Conservation (phyloP, 2,888 invertebrate genomes). For the Tiliacea aurago region DNA sequence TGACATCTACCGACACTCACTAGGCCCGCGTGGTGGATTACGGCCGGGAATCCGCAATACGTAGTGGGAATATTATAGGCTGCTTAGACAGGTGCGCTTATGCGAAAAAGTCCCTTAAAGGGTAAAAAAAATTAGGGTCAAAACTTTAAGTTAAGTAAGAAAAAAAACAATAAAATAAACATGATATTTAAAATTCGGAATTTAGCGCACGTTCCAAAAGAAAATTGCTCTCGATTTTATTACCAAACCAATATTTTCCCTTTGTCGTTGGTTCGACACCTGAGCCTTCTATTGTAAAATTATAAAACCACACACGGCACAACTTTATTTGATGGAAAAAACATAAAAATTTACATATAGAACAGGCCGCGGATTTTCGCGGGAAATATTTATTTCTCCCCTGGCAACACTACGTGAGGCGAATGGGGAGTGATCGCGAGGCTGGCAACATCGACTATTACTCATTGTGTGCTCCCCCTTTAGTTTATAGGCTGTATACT, state of each 20-base stretch:
- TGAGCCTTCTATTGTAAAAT: conserved; percentile 79
- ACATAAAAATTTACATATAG: conserved; percentile 88
- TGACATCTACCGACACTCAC: no score
- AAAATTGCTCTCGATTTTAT: conserved; percentile 18
- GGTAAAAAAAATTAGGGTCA: accelerated
- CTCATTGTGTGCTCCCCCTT: conserved; percentile 74
- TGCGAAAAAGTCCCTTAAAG: not conserved
- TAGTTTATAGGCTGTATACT: conserved; percentile 67
- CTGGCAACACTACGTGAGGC: conserved; percentile 85
- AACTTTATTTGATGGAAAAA: conserved; percentile 79
- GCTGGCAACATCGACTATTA: conserved; percentile 76
- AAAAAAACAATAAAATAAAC: not conserved
- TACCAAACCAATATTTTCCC: conserved; percentile 14
- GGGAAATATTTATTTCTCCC: conserved; percentile 86
- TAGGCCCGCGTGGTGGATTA: no score
- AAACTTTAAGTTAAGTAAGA: not conserved
- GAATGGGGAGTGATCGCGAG: conserved; percentile 73
- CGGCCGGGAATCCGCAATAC: no score
- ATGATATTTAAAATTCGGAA: conserved; percentile 7
- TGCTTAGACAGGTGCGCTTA: no score
- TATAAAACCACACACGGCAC: conserved; percentile 81
- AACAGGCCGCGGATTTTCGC: conserved; percentile 81
- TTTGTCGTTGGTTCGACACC: conserved; percentile 65
- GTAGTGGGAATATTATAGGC: no score
- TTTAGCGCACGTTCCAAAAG: conserved; percentile 11